Evolutionary conservation across 2,888 invertebrate species (phyloP).

Genomic region (Ichneumon xanthorius): DNA sequence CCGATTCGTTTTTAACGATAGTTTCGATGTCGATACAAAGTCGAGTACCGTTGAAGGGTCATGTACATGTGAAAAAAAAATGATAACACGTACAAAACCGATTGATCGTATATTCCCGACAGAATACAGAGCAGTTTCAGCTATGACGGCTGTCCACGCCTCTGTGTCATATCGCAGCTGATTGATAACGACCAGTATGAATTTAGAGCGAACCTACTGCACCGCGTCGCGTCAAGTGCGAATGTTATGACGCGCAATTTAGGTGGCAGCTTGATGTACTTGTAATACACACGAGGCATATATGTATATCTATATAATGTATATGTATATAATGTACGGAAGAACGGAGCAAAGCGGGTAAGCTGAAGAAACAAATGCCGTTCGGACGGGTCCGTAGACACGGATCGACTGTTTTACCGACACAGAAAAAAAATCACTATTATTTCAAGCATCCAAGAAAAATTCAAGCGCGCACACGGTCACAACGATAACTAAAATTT

Average conservation of each 20-base stretch:
- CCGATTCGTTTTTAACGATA: neutral
- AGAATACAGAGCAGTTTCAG: neutral
- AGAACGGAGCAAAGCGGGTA: too few relatives aligned
- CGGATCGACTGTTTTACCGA: too few relatives aligned
- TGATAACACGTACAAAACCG: neutral
- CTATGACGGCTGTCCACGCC: constrained; percentile 33
- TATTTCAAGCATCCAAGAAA: too few relatives aligned
- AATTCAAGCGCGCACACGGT: too few relatives aligned
- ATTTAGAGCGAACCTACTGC: constrained; percentile 48
- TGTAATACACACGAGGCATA: neutral
- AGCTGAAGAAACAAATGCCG: too few relatives aligned
- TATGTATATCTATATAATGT: neutral
- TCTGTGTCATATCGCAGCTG: constrained; percentile 52
- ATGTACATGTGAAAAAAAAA: constrained; percentile 13
- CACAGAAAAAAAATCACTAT: too few relatives aligned
- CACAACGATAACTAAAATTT: too few relatives aligned
- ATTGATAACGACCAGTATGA: constrained; percentile 58
- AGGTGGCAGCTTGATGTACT: constrained; percentile 17
- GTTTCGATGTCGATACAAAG: neutral
- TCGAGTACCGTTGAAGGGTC: too few relatives aligned
- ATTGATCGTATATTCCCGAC: constrained; percentile 14
- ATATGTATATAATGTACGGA: neutral
- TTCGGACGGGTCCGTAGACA: too few relatives aligned
- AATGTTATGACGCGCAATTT: constrained; percentile 31
- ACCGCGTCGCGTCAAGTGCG: constrained; percentile 6